A percentile compares a stretch with the other conserved stretches of the same genome.
These are phyloP conservation scores for Pelobates cultripes DNA, from an alignment of 2,797 vertebrate genomes.

Conservation along the genomic window DNA sequence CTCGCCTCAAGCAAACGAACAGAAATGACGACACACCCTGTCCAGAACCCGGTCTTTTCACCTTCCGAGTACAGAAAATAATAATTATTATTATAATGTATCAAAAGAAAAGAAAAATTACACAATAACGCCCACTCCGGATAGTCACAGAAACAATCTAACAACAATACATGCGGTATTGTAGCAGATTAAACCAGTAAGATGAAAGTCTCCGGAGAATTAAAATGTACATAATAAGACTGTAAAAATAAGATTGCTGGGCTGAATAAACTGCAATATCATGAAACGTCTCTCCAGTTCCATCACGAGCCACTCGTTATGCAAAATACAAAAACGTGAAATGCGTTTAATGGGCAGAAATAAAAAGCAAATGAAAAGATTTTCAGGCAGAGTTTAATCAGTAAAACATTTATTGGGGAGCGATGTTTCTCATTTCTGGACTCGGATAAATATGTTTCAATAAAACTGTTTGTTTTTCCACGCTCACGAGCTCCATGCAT, in stretches of 20 bases:
- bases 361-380: neutral
- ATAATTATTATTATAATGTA: too few relatives aligned
- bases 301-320: accelerated
- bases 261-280: neutral
- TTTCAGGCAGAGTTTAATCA: neutral
- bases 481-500: conserved; percentile 60
- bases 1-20: too few relatives aligned
- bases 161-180: neutral
- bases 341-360: neutral
- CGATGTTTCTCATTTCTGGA: conserved; percentile 50
- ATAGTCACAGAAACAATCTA: neutral
- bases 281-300: neutral
- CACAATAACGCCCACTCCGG: too few relatives aligned
- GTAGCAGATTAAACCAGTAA: neutral
- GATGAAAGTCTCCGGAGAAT: neutral
- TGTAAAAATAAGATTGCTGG: neutral
- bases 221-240: neutral
- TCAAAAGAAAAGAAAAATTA: too few relatives aligned
- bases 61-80: too few relatives aligned
- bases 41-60: too few relatives aligned
- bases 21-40: too few relatives aligned
- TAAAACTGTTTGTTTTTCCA: conserved; percentile 54
- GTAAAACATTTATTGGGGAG: conserved; percentile 56
- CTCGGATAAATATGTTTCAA: conserved; percentile 62
- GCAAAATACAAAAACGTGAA: neutral